Conservation (phyloP, 2,888 invertebrate species). For the Bursaphelenchus okinawaensis region DNA sequence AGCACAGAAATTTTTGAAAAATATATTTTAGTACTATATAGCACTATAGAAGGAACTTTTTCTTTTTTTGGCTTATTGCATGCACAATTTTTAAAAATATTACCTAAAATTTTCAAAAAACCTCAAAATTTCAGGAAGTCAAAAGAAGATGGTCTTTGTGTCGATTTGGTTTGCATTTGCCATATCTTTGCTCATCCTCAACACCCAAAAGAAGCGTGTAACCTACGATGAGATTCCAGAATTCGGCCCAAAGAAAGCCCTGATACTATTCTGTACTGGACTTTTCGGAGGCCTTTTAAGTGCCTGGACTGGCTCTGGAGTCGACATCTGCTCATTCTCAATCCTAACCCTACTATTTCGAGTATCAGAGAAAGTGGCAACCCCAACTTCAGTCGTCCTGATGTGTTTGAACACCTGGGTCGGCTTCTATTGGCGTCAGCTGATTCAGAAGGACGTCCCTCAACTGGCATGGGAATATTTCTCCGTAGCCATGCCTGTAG, state of each 20-base stretch:
- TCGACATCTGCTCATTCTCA: slow-evolving; percentile 26
- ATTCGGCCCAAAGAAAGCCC: slow-evolving; percentile 28
- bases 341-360: slow-evolving; percentile 26
- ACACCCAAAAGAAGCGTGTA: slow-evolving; percentile 31
- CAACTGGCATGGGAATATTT: slow-evolving; percentile 29
- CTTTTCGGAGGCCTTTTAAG: slow-evolving; percentile 36
- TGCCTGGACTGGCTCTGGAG: slow-evolving; percentile 22
- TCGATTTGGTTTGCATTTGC: slow-evolving; percentile 50
- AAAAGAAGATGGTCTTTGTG: slow-evolving; percentile 48
- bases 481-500: slow-evolving; percentile 21
- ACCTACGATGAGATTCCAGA: slow-evolving; percentile 31
- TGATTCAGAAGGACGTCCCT: slow-evolving; percentile 15
- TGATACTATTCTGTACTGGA: slow-evolving; percentile 39
- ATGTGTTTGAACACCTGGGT: slow-evolving; percentile 36
- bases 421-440: slow-evolving; percentile 37
- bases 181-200: slow-evolving; percentile 41
- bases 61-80: neutral
- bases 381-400: slow-evolving; percentile 47
- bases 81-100: neutral
- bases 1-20: neutral
- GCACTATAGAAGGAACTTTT: slow-evolving; percentile 27
- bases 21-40: slow-evolving; percentile 16
- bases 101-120: neutral
- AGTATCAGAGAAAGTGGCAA: slow-evolving; percentile 43
- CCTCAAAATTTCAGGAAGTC: slow-evolving; percentile 24